Conservation (phyloP, 2,113 vertebrate genomes). For the Chaetodon trifascialis region DNA sequence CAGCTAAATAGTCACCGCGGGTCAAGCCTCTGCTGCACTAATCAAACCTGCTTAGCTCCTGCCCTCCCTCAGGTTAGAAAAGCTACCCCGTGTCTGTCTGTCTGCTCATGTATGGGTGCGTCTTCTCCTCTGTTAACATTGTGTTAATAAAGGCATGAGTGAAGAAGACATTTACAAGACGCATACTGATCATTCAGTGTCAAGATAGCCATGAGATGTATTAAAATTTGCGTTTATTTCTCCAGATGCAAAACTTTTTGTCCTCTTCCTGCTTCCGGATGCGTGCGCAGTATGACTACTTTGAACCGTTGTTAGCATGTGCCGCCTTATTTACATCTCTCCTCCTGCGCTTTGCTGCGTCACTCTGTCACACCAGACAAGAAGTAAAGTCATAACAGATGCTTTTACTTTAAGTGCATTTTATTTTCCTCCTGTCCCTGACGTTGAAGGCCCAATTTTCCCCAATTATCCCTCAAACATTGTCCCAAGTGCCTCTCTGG, state of each 20-base stretch:
- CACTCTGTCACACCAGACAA: constrained; percentile 2
- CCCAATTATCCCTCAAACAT: constrained; percentile 54
- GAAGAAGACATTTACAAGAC: background rate
- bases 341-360: background rate
- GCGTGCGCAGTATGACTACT: background rate
- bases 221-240: background rate
- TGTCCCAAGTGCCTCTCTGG: constrained; percentile 41
- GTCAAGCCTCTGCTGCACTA: constrained; percentile 87
- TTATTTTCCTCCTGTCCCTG: constrained; percentile 34
- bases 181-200: background rate
- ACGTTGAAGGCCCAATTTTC: constrained; percentile 40
- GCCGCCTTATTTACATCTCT: background rate
- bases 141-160: background rate
- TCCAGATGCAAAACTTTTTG: background rate
- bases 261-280: background rate
- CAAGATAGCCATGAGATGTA: background rate
- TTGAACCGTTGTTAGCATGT: background rate
- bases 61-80: constrained; percentile 79
- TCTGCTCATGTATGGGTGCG: constrained; percentile 25
- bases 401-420: constrained; percentile 53
- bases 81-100: constrained; percentile 26
- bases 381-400: constrained; percentile 19
- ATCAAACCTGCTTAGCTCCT: constrained; percentile 87
- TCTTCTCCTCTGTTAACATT: constrained; percentile 25
- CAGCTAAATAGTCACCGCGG: constrained; percentile 86